phyloP scores from a whole-genome alignment of 2,797 vertebrate genomes.

The Arremon brunneinucha region DNA sequence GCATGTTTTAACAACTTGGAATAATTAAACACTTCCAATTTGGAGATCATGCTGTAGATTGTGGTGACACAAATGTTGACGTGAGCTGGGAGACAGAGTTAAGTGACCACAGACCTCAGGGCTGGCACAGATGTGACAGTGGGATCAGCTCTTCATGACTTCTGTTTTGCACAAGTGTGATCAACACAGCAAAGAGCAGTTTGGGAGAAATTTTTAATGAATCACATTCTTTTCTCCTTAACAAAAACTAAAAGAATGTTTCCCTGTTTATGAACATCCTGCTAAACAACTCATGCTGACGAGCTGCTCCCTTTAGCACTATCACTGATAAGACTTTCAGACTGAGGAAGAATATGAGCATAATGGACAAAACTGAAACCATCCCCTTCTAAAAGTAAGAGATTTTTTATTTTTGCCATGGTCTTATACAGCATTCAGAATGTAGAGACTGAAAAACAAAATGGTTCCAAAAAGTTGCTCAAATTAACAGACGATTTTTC shows the following conservation, averaged over 20 bases:
- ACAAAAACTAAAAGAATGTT: not conserved
- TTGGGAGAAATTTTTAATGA: not conserved
- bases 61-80: not conserved
- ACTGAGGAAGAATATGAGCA: not conserved
- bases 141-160: not conserved
- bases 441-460: not conserved
- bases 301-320: not conserved
- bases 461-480: not conserved
- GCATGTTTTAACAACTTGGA: not conserved
- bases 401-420: not conserved
- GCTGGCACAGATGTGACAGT: not conserved
- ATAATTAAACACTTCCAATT: not conserved
- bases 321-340: not conserved
- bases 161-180: not conserved
- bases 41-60: not conserved
- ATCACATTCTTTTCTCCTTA: not conserved
- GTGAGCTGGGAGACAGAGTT: not conserved
- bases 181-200: not conserved
- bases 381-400: not conserved
- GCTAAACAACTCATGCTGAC: fast-evolving
- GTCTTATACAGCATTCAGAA: not conserved
- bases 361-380: not conserved
- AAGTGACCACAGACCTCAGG: not conserved
- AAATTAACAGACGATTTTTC: not conserved
- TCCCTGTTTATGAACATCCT: not conserved